Evolutionary conservation across 2,113 vertebrate species (phyloP), one percentile per base, ranked within the genome.

Genomic region (Pedionomus torquatus): DNA sequence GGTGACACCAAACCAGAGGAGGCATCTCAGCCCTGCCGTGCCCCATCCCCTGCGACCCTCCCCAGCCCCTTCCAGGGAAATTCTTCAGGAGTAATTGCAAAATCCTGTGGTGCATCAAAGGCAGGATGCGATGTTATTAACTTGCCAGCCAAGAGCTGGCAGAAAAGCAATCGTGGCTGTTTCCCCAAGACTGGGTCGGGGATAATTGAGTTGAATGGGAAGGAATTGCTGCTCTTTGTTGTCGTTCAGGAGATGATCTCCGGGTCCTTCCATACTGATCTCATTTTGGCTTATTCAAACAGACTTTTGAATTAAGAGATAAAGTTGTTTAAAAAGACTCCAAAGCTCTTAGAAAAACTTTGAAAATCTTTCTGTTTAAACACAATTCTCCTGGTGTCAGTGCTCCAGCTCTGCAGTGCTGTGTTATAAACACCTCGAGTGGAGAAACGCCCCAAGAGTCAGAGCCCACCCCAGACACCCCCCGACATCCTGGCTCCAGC

Each of bases 111-210:
- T 51, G 79, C 85, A 74, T 74, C 93, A 28, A 66, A 51, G 8
- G 11, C 90, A 33, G 80, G 48, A 20, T 10, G 88, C 35, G 14
- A 46, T 44, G 79, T 76, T 90, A 95, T 84, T 93, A 95, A 93
- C 75, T 74, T 35, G 60, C 72, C 87, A 75, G 78, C 89, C 88
- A 64, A 51, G 91, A 71, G 93, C 83, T 58, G 79, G 90, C 90
- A 78, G 94, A 51, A 79, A 85, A 92, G 95, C 92, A 77, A 89
- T 83, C 23, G 70, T 12, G 92, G 93, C 83, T 65, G 11, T 82
- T 97, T 95, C 91, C 89, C 80, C 95, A 72, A 89, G 90, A 78
- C 90, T 82, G 94, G 86, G 90, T 63, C 89, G 4, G 83, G 95
- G 91, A 89, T 91, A 87, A 95, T 69, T 94, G 95, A 89, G 84